Evolutionary conservation across 2,797 vertebrate species (phyloP), one percentile per base, ranked within the genome.

Genomic region (Lepilemur septentrionalis): DNA sequence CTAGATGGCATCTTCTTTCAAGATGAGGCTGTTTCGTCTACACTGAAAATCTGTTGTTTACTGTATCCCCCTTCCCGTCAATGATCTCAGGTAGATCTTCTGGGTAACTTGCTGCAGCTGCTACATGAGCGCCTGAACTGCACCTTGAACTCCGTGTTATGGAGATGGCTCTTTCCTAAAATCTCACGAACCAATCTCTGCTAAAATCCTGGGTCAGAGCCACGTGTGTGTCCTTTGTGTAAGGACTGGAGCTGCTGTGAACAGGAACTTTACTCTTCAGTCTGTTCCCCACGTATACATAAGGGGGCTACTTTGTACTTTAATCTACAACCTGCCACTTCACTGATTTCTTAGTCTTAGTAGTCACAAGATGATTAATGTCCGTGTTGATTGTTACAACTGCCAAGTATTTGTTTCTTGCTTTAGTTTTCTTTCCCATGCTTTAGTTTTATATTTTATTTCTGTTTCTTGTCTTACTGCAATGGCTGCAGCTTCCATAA

Each of bases 171-270:
- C 30, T 28, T 61, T 32, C 59, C 59, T 61, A 61, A 32, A 61
- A 63, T 13, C 59, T 30, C 59, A 30, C 15, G 59, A 63, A 30
- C 59, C 28, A 32, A 30, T 12, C 12, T 30, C 28, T 30, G 59
- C 13, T 28, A 61, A 61, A 32, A 63, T 63, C 30, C 48, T 78
- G 6, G 13, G 20, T 0, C 7, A 20, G 32, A 46, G 22, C 32
- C 15, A 4, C 10, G 32, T n/a, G 32, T 35, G 48, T 13, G 4
- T 5, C 57, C 52, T 9, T 9, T 52, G 50, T 52, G 17, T 32
- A 11, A 14, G 15, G 12, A 38, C 18, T 3, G 11, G 22, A 1
- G 50, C 5, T 0, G 5, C 1, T 0, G 0, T 18, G n/a, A 57
- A 10, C 0, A 4, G n/a, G 48, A 43, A 4, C 9, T 18, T n/a